Conservation (phyloP, 2,797 vertebrate genomes). For the Australoheros facetus region DNA sequence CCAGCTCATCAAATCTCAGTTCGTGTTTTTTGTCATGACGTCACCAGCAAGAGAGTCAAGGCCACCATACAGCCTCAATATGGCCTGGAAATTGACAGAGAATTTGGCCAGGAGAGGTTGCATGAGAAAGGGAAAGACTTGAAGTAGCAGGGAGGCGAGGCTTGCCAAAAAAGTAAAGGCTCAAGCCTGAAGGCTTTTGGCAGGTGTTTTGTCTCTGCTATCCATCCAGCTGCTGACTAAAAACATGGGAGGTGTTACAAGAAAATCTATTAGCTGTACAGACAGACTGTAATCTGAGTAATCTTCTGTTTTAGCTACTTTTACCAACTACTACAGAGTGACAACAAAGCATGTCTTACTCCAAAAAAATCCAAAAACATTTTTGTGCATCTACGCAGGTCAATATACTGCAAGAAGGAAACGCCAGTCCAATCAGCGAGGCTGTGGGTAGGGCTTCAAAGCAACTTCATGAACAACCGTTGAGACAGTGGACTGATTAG, state of each 20-base stretch:
- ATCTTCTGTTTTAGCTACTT: slow-evolving; percentile 38
- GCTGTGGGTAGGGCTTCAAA: background rate
- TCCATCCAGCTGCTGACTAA: slow-evolving; percentile 71
- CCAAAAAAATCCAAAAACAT: background rate
- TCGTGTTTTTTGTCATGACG: slow-evolving; percentile 71
- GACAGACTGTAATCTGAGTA: slow-evolving; percentile 41
- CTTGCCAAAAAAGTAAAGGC: slow-evolving; percentile 68
- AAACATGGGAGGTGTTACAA: slow-evolving; percentile 64
- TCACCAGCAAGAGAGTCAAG: slow-evolving; percentile 38
- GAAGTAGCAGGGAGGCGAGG: slow-evolving; percentile 64
- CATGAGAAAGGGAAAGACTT: slow-evolving; percentile 71
- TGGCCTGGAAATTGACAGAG: slow-evolving; percentile 68
- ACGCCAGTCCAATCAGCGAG: background rate
- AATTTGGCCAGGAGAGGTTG: slow-evolving; percentile 57
- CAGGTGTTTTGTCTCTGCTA: slow-evolving; percentile 74
- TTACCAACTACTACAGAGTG: slow-evolving; percentile 19
- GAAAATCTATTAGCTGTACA: slow-evolving; percentile 56
- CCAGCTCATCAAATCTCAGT: slow-evolving; percentile 69
- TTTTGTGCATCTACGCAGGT: background rate
- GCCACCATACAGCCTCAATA: slow-evolving; percentile 60
- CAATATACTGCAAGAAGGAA: background rate
- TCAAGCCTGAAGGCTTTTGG: slow-evolving; percentile 70
- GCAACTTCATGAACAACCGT: background rate
- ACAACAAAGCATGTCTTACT: background rate
- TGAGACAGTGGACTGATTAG: background rate